A percentile compares a stretch with the other conserved stretches of the same genome.
Conservation (phyloP, 2,888 invertebrate species). For the Proisotoma minuta region DNA sequence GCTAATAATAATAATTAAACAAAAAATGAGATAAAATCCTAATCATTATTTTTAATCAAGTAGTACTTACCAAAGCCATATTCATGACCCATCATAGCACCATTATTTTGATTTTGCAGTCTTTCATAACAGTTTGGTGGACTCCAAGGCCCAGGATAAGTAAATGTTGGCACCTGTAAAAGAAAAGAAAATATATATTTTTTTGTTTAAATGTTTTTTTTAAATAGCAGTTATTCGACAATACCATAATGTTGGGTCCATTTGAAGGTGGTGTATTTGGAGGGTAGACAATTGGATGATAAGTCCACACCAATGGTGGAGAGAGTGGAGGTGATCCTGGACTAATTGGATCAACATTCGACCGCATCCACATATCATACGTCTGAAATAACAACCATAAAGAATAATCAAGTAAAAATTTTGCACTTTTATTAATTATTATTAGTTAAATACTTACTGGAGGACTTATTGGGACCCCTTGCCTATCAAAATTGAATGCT, state of each 20-base stretch:
- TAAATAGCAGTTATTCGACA: not conserved
- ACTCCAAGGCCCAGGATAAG: constrained; percentile 31
- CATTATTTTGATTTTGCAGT: constrained; percentile 4
- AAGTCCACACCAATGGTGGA: constrained; percentile 43
- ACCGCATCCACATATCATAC: constrained; percentile 41
- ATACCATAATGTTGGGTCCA: constrained; percentile 32
- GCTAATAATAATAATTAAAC: not conserved
- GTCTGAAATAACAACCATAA: constrained; percentile 13
- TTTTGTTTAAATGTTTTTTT: too few relatives aligned
- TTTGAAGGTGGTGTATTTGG: constrained; percentile 28
- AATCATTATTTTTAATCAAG: not conserved
- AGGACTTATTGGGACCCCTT: constrained; percentile 20
- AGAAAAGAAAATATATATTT: not conserved
- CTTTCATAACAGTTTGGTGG: constrained; percentile 35
- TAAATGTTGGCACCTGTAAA: constrained; percentile 13
- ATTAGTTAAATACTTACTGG: constrained; percentile 12
- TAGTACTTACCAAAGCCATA: constrained; percentile 21
- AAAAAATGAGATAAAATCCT: not conserved
- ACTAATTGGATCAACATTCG: constrained; percentile 18
- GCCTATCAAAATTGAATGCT: constrained; percentile 23
- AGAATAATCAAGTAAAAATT: not conserved
- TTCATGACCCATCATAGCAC: constrained; percentile 23
- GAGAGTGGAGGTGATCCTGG: constrained; percentile 39
- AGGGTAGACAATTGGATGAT: constrained; percentile 42
- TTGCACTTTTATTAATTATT: too few relatives aligned